A percentile compares a stretch with the other conserved stretches of the same genome.
Conservation (phyloP, 2,797 vertebrate genomes). For the Falco berigora region DNA sequence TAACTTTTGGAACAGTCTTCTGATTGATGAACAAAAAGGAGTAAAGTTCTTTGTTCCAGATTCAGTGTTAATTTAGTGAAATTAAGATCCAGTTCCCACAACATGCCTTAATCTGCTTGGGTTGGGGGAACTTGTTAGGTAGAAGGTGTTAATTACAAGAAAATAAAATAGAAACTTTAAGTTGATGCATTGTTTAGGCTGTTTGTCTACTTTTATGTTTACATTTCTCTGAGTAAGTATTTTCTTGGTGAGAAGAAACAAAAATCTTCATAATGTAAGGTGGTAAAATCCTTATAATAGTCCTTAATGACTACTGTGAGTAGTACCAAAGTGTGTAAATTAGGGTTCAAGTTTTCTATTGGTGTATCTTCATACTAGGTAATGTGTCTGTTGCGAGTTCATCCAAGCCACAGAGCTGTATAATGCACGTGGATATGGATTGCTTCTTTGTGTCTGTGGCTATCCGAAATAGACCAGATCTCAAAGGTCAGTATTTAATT, state of each 20-base stretch:
- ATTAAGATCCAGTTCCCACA: background rate
- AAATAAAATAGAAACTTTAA: background rate
- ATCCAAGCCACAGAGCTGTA: conserved; percentile 83
- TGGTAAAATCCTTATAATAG: background rate
- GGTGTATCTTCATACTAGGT: conserved; percentile 72
- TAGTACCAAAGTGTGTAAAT: background rate
- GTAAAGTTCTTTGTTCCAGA: background rate
- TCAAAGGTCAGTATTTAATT: conserved; percentile 83
- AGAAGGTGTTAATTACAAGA: background rate
- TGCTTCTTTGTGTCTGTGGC: conserved; percentile 99
- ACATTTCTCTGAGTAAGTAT: background rate
- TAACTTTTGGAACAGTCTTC: background rate
- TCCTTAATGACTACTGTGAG: background rate
- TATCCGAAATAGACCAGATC: conserved; percentile 89
- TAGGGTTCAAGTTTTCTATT: conserved; percentile 66
- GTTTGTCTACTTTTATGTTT: background rate
- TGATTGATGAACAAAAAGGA: background rate
- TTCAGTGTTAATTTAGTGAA: background rate
- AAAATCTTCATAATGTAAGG: background rate
- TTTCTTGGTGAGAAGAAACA: background rate
- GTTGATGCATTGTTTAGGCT: background rate
- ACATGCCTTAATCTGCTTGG: background rate
- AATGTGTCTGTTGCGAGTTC: conserved; percentile 67
- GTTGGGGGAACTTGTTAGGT: background rate
- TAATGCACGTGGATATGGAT: conserved; percentile 99